Conservation (phyloP, 2,113 vertebrate genomes). For the Budorcas taxicolor region DNA sequence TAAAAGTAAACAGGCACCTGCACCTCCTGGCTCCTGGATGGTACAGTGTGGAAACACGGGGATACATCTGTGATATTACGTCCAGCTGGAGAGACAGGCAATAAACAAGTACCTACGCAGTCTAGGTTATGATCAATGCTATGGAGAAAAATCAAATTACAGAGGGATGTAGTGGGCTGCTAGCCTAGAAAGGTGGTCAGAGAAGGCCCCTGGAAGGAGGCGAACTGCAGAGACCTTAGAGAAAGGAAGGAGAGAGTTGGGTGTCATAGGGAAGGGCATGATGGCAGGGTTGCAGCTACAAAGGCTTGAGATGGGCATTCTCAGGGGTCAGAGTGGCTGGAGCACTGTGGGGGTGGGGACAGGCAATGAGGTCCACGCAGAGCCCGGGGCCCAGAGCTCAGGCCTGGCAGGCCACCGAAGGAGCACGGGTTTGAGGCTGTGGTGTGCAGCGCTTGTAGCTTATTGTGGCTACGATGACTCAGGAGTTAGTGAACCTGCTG, state of each 20-base stretch:
- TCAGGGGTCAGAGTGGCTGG: neutral
- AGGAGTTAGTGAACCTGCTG: neutral
- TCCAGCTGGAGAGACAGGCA: neutral
- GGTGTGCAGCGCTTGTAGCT: neutral
- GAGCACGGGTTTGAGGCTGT: too few species aligned
- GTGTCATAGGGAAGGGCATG: neutral
- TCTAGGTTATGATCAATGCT: too few species aligned
- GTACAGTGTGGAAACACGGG: neutral
- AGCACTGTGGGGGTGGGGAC: accelerated
- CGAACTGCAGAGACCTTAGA: neutral
- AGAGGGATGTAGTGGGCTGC: neutral
- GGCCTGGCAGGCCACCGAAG: neutral
- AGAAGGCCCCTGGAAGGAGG: neutral
- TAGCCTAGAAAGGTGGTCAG: neutral
- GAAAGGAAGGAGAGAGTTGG: neutral
- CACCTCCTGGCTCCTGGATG: neutral
- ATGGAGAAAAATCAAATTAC: neutral
- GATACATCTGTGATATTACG: neutral
- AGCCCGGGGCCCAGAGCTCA: neutral
- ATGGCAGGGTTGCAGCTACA: neutral
- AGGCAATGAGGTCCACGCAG: neutral
- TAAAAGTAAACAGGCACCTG: neutral
- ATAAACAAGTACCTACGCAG: neutral
- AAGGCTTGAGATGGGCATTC: neutral
- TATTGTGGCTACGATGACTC: neutral